Percentiles rank a stretch among this genome's conserved stretches.
phyloP scores from a whole-genome alignment of 2,797 vertebrate genomes.

The Phaenicophaeus curvirostris region DNA sequence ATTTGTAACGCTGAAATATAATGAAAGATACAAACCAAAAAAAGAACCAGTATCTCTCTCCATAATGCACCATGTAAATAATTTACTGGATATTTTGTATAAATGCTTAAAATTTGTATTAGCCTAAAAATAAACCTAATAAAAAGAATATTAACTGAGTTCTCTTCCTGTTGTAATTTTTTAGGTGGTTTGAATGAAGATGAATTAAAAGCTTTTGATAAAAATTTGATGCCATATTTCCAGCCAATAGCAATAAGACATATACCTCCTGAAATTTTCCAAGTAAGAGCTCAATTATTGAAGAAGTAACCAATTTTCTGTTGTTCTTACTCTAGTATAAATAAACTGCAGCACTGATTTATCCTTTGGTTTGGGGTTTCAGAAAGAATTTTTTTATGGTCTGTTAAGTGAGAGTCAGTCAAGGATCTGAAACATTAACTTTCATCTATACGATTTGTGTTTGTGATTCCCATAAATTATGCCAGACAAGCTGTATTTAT shows the following conservation, averaged over 20 bases:
- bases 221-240: slow-evolving; percentile 80
- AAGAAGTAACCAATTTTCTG: slow-evolving; percentile 5
- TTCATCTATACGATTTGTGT: not conserved
- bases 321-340: not conserved
- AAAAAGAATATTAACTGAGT: not conserved
- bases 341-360: not conserved
- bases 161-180: not conserved
- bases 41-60: not conserved
- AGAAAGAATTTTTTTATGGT: not conserved
- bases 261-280: slow-evolving; percentile 79
- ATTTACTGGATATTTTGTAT: not conserved
- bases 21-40: not conserved
- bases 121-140: slow-evolving; percentile 17
- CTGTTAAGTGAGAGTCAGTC: not conserved
- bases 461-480: not conserved
- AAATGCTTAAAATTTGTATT: not conserved
- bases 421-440: not conserved
- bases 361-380: not conserved
- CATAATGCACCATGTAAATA: not conserved
- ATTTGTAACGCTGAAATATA: not conserved
- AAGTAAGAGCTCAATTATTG: slow-evolving; percentile 73
- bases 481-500: not conserved
- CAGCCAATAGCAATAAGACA: slow-evolving; percentile 76
- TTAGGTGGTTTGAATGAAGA: slow-evolving; percentile 80
- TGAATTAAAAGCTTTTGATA: slow-evolving; percentile 76